Conservation (phyloP, 2,797 vertebrate species). For the Pangasius macronema region DNA sequence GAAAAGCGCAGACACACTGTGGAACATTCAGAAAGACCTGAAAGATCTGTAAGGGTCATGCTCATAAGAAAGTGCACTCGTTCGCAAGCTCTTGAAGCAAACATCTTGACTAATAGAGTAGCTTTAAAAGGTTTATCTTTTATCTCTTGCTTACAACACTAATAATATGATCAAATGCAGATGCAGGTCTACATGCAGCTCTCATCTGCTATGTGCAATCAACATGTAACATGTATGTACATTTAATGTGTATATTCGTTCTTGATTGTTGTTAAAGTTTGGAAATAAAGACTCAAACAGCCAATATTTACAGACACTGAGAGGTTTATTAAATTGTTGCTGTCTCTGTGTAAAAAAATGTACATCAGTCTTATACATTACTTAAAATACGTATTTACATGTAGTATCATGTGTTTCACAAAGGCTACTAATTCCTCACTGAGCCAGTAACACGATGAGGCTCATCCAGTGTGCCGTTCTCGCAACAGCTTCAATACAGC, state of each 20-base stretch:
- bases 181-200: neutral
- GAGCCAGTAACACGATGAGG: conserved; percentile 14
- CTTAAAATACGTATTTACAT: conserved; percentile 69
- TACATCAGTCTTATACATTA: conserved; percentile 68
- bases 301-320: conserved; percentile 23
- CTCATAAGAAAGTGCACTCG: neutral
- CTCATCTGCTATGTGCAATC: conserved; percentile 4
- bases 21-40: conserved; percentile 92
- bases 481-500: conserved; percentile 31
- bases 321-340: conserved; percentile 54
- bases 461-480: conserved; percentile 38
- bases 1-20: conserved; percentile 88
- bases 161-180: neutral
- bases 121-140: neutral
- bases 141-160: neutral
- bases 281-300: conserved; percentile 10
- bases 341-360: conserved; percentile 54
- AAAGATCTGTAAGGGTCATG: conserved; percentile 80
- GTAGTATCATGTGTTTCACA: conserved; percentile 38
- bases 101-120: neutral
- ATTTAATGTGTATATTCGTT: neutral
- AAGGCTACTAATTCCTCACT: conserved; percentile 32
- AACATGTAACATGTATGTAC: neutral
- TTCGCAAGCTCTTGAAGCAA: neutral
- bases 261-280: conserved; percentile 8